Conservation (phyloP, 1,140 invertebrate species). For the Spodoptera litura region DNA sequence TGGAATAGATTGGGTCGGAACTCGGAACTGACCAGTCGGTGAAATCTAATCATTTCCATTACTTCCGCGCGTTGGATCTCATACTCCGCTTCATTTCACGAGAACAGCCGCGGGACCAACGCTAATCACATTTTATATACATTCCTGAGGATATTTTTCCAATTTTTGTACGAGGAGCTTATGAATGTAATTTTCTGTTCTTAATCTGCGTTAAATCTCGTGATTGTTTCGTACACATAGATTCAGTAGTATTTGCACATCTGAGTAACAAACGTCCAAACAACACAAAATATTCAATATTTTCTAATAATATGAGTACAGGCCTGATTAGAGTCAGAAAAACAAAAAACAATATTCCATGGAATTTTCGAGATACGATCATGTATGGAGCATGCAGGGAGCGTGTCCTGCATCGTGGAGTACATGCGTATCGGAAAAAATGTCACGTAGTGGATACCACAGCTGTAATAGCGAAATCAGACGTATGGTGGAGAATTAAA, state of each 20-base stretch:
- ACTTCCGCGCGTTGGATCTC: constrained; percentile 75
- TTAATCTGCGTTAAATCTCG: no score
- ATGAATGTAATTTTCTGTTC: no score
- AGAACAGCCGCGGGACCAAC: constrained; percentile 64
- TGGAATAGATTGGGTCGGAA: constrained; percentile 45
- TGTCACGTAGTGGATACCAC: constrained; percentile 65
- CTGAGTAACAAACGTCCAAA: no score
- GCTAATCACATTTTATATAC: constrained; percentile 62
- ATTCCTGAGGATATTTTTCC: constrained; percentile 57
- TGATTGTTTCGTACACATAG: no score
- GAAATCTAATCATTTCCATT: constrained; percentile 84
- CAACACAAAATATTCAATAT: no score
- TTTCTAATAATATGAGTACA: no score
- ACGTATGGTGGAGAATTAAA: constrained; percentile 47
- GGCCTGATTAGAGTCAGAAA: no score
- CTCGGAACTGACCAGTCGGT: constrained; percentile 75
- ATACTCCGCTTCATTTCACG: constrained; percentile 83
- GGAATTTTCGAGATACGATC: background rate
- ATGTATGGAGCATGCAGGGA: background rate
- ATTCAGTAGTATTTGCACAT: no score
- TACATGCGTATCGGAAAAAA: constrained; percentile 57
- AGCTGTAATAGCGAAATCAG: constrained; percentile 51
- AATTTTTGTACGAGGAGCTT: constrained; percentile 53
- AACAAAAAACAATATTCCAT: background rate
- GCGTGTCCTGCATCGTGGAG: constrained; percentile 61